phyloP scores from a whole-genome alignment of 2,797 vertebrate species.

The Dendrocincla fuliginosa region DNA sequence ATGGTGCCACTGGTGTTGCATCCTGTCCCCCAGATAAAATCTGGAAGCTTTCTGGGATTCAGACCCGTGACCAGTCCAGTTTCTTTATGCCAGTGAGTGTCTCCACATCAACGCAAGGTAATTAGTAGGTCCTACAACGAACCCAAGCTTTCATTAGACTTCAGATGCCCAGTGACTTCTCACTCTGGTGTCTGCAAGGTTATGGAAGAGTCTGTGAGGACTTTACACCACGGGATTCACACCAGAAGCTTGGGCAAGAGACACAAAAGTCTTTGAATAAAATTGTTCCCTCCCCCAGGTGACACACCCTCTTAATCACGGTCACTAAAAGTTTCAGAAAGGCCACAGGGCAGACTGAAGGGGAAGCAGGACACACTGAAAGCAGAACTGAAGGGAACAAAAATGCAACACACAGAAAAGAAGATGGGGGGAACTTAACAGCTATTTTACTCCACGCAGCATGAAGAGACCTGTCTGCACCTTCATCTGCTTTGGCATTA shows the following conservation, averaged over 20 bases:
- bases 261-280: not conserved
- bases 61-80: not conserved
- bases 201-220: not conserved
- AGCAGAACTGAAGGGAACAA: not conserved
- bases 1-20: too few relatives aligned
- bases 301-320: not conserved
- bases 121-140: not conserved
- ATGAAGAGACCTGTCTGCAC: not conserved
- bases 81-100: not conserved
- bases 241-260: not conserved
- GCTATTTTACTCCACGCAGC: not conserved
- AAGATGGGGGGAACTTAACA: not conserved
- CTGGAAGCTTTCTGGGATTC: not conserved
- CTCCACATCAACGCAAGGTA: not conserved
- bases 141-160: accelerated
- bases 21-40: not conserved
- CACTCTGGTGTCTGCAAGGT: not conserved
- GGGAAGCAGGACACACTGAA: not conserved
- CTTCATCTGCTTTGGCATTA: not conserved
- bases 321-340: not conserved
- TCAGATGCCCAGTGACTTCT: not conserved
- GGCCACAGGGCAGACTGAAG: not conserved
- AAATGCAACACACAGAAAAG: not conserved
- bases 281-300: not conserved
- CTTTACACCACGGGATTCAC: not conserved